Evolutionary conservation across 2,113 vertebrate genomes (phyloP).

Genomic region (Limanda limanda): DNA sequence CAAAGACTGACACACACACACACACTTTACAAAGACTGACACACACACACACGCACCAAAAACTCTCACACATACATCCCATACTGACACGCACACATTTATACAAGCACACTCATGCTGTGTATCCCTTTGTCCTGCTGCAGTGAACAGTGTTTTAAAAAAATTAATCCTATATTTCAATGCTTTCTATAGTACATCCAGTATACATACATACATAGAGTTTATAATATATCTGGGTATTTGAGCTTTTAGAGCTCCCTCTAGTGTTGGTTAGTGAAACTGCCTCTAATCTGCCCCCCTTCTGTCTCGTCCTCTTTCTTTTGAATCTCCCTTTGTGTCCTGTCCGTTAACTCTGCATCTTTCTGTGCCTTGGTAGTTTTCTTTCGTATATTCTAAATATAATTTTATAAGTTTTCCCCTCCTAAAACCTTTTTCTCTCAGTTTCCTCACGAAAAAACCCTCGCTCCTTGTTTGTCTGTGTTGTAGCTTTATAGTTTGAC

Average conservation of each 20-base stretch:
- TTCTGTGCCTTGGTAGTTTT: constrained; percentile 78
- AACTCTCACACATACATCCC: neutral
- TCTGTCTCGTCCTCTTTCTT: constrained; percentile 23
- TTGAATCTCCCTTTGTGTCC: constrained; percentile 28
- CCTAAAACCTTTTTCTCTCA: constrained; percentile 24
- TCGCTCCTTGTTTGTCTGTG: constrained; percentile 46
- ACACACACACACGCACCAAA: neutral
- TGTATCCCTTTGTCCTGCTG: constrained; percentile 73
- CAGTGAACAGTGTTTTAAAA: constrained; percentile 77
- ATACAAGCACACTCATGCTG: constrained; percentile 61
- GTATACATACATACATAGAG: constrained; percentile 61
- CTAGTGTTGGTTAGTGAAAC: constrained; percentile 72
- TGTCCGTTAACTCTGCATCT: constrained; percentile 66
- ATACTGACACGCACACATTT: constrained; percentile 22
- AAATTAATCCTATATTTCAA: constrained; percentile 77
- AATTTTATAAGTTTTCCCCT: constrained; percentile 25
- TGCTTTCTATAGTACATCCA: constrained; percentile 74
- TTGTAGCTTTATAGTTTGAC: constrained; percentile 57
- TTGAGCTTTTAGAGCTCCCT: constrained; percentile 71
- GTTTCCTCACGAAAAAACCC: neutral
- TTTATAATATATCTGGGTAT: constrained; percentile 72
- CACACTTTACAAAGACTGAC: no score
- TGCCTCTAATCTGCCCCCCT: constrained; percentile 58
- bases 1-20: constrained; percentile 6
- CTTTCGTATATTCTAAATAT: constrained; percentile 42